Conservation (phyloP, 2,797 vertebrate genomes). For the Clarias laeviceps region DNA sequence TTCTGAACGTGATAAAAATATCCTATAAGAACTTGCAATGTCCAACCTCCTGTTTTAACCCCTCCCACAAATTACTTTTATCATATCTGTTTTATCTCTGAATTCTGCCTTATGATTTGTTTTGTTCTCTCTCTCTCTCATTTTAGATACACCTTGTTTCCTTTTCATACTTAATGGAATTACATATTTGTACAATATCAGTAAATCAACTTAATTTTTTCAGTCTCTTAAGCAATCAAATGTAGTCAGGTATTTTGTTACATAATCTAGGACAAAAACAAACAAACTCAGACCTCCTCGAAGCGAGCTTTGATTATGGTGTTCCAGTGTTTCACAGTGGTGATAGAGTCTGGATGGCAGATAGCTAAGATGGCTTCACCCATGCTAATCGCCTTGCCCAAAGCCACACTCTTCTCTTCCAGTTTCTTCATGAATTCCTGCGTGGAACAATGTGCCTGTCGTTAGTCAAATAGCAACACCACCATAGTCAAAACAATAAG, state of each 20-base stretch:
- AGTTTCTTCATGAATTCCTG: slow-evolving; percentile 96
- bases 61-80: neutral
- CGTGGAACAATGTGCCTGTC: slow-evolving; percentile 13
- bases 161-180: neutral
- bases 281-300: slow-evolving; percentile 87
- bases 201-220: too few species aligned
- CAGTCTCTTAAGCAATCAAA: neutral
- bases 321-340: slow-evolving; percentile 99
- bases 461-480: neutral
- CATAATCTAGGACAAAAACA: neutral
- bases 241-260: neutral
- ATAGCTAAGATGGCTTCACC: slow-evolving; percentile 91
- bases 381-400: slow-evolving; percentile 89
- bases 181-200: neutral
- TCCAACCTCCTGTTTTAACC: neutral
- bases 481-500: slow-evolving; percentile 48
- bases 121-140: neutral
- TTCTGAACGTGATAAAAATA: neutral
- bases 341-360: slow-evolving; percentile 98
- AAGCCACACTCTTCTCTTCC: slow-evolving; percentile 89
- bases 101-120: neutral
- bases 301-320: slow-evolving; percentile 98
- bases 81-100: neutral
- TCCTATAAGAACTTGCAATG: neutral
- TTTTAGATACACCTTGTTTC: neutral